Percentiles rank a stretch among this genome's conserved stretches.
Conservation (phyloP, 53 echinoderm and acorn worm genomes). For the Zoroaster sp. region DNA sequence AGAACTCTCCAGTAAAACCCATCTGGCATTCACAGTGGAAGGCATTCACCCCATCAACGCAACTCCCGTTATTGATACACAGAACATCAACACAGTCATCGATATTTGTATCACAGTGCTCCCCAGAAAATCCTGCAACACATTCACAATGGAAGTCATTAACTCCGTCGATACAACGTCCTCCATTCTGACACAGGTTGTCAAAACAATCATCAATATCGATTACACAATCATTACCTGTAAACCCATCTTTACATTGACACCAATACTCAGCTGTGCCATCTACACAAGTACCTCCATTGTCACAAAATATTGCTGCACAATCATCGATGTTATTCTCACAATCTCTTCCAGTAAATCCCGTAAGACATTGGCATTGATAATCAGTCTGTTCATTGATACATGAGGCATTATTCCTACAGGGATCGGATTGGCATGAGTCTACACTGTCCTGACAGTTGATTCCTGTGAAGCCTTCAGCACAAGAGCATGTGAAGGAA, state of each 20-base stretch:
- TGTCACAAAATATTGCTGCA: conserved; percentile 41
- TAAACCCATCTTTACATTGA: conserved; percentile 41
- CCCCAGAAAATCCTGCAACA: conserved; percentile 49
- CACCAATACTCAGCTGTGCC: conserved; percentile 52
- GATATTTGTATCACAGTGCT: conserved; percentile 34
- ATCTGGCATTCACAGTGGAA: conserved; percentile 10
- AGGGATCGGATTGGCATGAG: conserved; percentile 67
- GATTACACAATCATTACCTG: conserved; percentile 51
- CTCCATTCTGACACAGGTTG: conserved; percentile 57
- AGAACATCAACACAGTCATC: conserved; percentile 58
- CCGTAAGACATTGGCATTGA: conserved; percentile 66
- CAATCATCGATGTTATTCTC: conserved; percentile 80
- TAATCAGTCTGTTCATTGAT: conserved; percentile 65
- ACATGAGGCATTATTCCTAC: conserved; percentile 73
- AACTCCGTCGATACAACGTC: conserved; percentile 48
- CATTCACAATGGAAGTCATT: conserved; percentile 60
- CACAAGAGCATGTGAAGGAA: conserved; percentile 40
- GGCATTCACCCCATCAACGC: conserved; percentile 50
- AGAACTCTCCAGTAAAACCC: background rate
- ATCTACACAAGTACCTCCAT: conserved; percentile 74
- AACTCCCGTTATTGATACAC: conserved; percentile 53
- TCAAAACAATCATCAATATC: conserved; percentile 62
- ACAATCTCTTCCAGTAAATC: conserved; percentile 76
- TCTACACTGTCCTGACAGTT: conserved; percentile 69
- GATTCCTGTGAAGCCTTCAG: conserved; percentile 67